These are phyloP conservation scores for Podarcis siculus DNA, from an alignment of 2,797 vertebrate species.

Conservation along the genomic window DNA sequence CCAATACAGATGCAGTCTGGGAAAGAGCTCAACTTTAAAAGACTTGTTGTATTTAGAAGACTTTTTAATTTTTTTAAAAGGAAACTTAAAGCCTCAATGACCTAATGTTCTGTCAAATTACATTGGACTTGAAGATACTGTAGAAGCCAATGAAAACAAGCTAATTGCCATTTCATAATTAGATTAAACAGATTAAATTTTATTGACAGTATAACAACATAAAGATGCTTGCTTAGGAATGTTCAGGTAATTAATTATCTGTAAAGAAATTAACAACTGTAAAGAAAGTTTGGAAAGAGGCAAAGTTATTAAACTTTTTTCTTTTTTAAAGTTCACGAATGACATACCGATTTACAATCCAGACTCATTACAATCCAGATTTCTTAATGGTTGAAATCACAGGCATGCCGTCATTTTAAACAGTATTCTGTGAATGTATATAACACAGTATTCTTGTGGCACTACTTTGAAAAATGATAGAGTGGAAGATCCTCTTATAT, in stretches of 20 bases:
- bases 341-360: background rate
- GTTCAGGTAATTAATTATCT: slow-evolving; percentile 37
- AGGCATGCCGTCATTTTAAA: rapidly evolving
- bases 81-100: slow-evolving; percentile 33
- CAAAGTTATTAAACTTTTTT: slow-evolving; percentile 9
- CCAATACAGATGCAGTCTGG: too few species aligned
- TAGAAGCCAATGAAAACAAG: slow-evolving; percentile 41
- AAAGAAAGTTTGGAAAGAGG: slow-evolving; percentile 26
- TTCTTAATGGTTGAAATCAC: background rate
- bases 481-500: background rate
- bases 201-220: slow-evolving; percentile 53
- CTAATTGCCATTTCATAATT: slow-evolving; percentile 53
- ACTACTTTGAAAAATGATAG: background rate
- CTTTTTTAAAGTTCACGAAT: slow-evolving; percentile 5
- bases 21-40: too few species aligned
- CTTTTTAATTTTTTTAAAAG: slow-evolving; percentile 16
- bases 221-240: slow-evolving; percentile 24
- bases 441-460: background rate
- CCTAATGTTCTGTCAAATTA: slow-evolving; percentile 45
- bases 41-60: rapidly evolving
- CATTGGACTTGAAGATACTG: slow-evolving; percentile 28
- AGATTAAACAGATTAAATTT: slow-evolving; percentile 42
- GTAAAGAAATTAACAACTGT: slow-evolving; percentile 2
- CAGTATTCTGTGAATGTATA: background rate
- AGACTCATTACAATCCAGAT: background rate